Conservation (phyloP, 2,797 vertebrate species). For the Neosalanx taihuensis region DNA sequence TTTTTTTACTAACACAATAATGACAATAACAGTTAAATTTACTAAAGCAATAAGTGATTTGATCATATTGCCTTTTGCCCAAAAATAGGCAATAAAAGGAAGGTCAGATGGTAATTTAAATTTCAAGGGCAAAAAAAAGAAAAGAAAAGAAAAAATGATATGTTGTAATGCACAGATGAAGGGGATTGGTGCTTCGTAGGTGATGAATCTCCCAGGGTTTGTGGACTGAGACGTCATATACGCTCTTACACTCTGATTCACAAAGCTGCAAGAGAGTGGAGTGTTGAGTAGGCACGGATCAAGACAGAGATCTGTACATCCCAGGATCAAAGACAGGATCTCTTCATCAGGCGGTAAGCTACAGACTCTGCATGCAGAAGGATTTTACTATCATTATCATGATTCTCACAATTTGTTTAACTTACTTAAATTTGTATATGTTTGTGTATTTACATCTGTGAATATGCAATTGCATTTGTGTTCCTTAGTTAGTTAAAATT, state of each 20-base stretch:
- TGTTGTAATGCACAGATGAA: constrained; percentile 72
- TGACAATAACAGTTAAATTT: neutral
- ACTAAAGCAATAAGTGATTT: neutral
- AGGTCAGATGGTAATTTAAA: constrained; percentile 34
- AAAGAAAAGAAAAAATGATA: constrained; percentile 46
- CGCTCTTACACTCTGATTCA: constrained; percentile 57
- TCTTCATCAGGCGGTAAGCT: constrained; percentile 50
- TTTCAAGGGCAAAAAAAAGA: neutral
- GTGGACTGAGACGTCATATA: constrained; percentile 62
- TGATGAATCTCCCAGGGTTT: constrained; percentile 65
- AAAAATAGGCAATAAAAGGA: neutral
- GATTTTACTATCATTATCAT: neutral
- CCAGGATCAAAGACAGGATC: constrained; percentile 31
- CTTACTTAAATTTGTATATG: neutral
- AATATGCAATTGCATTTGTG: constrained; percentile 7
- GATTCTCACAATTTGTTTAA: neutral
- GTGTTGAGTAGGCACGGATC: constrained; percentile 37
- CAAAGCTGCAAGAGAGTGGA: constrained; percentile 49
- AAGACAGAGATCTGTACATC: constrained; percentile 44
- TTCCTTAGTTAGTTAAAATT: neutral
- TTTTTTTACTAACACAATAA: neutral
- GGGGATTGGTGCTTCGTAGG: constrained; percentile 60
- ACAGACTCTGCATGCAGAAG: constrained; percentile 1
- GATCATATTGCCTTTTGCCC: neutral
- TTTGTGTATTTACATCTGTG: constrained; percentile 20